A percentile compares a stretch with the other conserved stretches of the same genome.
Evolutionary conservation across 1,140 invertebrate species (phyloP).

Genomic region (Pteromalus puparum): DNA sequence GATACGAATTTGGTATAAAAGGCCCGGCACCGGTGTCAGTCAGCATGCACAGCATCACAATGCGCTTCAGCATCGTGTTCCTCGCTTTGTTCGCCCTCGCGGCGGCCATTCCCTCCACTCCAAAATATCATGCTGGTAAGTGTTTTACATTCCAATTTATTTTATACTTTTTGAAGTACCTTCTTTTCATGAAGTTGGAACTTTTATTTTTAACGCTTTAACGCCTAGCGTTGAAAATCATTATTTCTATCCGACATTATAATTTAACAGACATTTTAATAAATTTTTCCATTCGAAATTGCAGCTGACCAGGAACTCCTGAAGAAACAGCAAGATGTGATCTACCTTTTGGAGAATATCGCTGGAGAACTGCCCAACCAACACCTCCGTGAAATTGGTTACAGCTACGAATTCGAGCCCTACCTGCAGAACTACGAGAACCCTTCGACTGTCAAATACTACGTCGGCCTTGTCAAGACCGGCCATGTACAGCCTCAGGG

Average conservation of each 20-base stretch:
- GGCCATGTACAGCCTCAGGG: slow-evolving; percentile 67
- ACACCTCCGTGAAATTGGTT: slow-evolving; percentile 65
- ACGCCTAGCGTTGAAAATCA: no score
- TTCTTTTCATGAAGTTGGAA: background rate
- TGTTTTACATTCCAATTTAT: slow-evolving; percentile 12
- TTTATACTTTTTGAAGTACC: background rate
- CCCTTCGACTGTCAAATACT: slow-evolving; percentile 65
- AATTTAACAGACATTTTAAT: background rate
- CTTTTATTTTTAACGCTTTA: background rate
- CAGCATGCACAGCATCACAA: slow-evolving; percentile 68
- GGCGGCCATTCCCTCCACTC: slow-evolving; percentile 60
- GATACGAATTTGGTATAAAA: slow-evolving; percentile 73
- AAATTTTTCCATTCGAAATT: slow-evolving; percentile 1
- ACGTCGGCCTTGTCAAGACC: slow-evolving; percentile 60
- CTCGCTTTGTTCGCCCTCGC: slow-evolving; percentile 69
- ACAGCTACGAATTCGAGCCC: slow-evolving; percentile 64
- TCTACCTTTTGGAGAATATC: slow-evolving; percentile 80
- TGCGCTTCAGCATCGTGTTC: slow-evolving; percentile 69
- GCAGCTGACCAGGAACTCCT: slow-evolving; percentile 77
- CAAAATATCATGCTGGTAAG: slow-evolving; percentile 70
- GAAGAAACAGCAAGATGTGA: slow-evolving; percentile 78
- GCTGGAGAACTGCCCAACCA: slow-evolving; percentile 72
- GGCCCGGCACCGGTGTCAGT: slow-evolving; percentile 38
- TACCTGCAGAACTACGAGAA: slow-evolving; percentile 63
- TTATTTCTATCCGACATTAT: background rate